These are phyloP conservation scores for Thyatira batis DNA, from an alignment of 2,888 invertebrate genomes.

Conservation along the genomic window DNA sequence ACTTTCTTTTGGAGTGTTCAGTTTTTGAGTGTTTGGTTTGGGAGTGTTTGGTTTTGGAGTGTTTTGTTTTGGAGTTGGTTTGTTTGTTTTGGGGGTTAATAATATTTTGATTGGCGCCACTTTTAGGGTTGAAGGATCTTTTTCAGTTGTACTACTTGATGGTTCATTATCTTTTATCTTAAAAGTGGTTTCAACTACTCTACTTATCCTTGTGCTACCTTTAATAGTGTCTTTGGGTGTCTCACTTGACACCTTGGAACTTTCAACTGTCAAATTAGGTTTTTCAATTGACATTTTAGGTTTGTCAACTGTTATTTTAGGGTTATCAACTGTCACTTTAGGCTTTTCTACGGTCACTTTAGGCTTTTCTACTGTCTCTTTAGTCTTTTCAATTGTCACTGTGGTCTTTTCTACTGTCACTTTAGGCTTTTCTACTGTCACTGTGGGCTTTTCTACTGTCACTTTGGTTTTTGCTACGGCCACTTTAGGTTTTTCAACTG, in stretches of 20 bases:
- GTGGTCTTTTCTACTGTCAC: neutral
- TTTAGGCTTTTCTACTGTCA: neutral
- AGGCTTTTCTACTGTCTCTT: too few relatives aligned
- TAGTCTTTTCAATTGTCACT: too few relatives aligned
- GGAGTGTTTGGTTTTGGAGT: neutral
- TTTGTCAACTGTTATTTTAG: conserved; percentile 14
- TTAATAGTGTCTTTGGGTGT: neutral
- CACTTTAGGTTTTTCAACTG: neutral
- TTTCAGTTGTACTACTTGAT: conserved; percentile 26
- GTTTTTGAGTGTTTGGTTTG: neutral
- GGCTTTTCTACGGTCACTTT: conserved; percentile 5
- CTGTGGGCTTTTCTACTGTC: neutral
- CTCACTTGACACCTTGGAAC: neutral
- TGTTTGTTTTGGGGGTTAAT: conserved; percentile 40
- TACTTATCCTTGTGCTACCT: conserved; percentile 9
- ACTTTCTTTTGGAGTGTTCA: neutral
- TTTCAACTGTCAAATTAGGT: neutral
- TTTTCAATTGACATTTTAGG: conserved; percentile 8
- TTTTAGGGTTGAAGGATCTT: conserved; percentile 26
- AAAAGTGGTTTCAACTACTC: conserved; percentile 5
- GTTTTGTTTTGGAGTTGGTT: conserved; percentile 15
- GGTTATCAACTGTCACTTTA: neutral
- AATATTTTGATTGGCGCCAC: conserved; percentile 49
- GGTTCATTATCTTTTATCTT: conserved; percentile 32
- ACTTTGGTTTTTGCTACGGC: neutral